Conservation (phyloP, 2,888 invertebrate species). For the Lasioglossum malachurum region DNA sequence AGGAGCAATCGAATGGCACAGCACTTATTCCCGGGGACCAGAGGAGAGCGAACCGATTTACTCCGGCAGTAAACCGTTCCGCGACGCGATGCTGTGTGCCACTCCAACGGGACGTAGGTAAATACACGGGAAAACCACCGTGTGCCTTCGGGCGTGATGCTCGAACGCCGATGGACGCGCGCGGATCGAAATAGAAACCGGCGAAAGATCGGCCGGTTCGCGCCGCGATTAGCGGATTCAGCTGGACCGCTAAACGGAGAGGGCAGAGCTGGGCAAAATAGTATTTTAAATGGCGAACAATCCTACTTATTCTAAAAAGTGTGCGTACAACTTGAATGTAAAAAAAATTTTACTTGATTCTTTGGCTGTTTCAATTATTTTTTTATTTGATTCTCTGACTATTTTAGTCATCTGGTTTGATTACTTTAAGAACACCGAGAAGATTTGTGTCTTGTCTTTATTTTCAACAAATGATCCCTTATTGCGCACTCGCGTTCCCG, state of each 20-base stretch:
- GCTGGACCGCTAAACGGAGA: not conserved
- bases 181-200: constrained; percentile 58
- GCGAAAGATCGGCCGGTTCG: constrained; percentile 22
- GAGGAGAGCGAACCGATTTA: constrained; percentile 46
- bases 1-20: constrained; percentile 56
- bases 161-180: constrained; percentile 19
- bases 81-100: constrained; percentile 22
- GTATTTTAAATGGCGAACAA: too few relatives aligned
- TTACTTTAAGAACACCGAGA: too few relatives aligned
- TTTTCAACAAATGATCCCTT: too few relatives aligned
- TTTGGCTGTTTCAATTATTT: too few relatives aligned
- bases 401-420: too few relatives aligned
- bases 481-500: too few relatives aligned
- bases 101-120: constrained; percentile 43
- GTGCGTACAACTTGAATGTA: too few relatives aligned
- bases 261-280: not conserved
- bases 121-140: constrained; percentile 56
- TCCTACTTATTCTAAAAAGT: too few relatives aligned
- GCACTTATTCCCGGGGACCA: constrained; percentile 45
- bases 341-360: too few relatives aligned
- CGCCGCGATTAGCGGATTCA: not conserved
- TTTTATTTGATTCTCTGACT: too few relatives aligned
- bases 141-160: constrained; percentile 6
- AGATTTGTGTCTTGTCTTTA: too few relatives aligned
- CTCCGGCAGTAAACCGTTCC: constrained; percentile 57